Evolutionary conservation across 1,140 invertebrate genomes (phyloP).

Genomic region (Yoshiicerus persimilis): DNA sequence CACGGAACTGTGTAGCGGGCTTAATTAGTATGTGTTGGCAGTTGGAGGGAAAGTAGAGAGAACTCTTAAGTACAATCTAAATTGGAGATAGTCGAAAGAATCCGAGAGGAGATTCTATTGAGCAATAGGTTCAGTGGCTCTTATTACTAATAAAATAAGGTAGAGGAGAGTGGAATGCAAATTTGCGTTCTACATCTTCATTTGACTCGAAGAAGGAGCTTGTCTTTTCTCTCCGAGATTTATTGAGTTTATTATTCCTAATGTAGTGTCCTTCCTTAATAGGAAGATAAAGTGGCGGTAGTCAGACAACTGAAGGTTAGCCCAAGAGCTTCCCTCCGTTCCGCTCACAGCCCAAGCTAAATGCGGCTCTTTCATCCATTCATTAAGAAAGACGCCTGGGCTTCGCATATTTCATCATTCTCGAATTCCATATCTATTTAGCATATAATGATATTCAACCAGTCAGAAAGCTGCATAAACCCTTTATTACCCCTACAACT

Average conservation of each 20-base stretch:
- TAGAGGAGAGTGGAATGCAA: neutral
- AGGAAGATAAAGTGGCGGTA: neutral
- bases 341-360: neutral
- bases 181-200: slow-evolving; percentile 2
- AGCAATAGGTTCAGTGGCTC: neutral
- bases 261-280: neutral
- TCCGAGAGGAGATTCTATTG: neutral
- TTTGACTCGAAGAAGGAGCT: slow-evolving; percentile 10
- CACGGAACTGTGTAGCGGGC: neutral
- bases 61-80: slow-evolving; percentile 9
- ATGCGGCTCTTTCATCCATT: neutral
- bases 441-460: neutral
- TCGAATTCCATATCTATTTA: neutral
- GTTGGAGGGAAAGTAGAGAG: neutral
- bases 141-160: slow-evolving; percentile 16
- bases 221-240: slow-evolving; percentile 1
- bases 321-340: neutral
- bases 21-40: slow-evolving; percentile 20
- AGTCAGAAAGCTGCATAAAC: neutral
- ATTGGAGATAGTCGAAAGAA: slow-evolving; percentile 11
- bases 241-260: slow-evolving; percentile 18
- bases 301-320: neutral
- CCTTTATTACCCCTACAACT: neutral
- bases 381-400: neutral
- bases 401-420: neutral